These are phyloP conservation scores for Drosophila elegans DNA, from an alignment of 1,140 invertebrate species.

Conservation along the genomic window DNA sequence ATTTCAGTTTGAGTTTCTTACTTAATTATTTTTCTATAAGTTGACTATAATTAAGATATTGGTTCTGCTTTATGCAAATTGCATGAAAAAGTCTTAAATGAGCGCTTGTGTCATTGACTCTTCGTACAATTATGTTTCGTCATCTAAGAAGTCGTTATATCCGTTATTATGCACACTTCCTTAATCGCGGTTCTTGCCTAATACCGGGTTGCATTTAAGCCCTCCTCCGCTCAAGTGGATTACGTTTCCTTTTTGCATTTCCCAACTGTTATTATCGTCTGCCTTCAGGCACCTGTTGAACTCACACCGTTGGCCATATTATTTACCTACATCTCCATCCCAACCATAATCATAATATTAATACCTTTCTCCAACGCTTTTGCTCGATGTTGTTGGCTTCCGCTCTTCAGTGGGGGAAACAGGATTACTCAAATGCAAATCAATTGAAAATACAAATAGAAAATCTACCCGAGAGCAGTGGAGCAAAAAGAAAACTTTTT, in stretches of 20 bases:
- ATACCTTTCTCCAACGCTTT: conserved; percentile 17
- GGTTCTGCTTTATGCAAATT: too few relatives aligned
- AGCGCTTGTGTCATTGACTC: neutral
- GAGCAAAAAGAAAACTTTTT: conserved; percentile 17
- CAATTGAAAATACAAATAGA: conserved; percentile 57
- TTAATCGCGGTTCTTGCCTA: neutral
- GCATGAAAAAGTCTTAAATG: too few relatives aligned
- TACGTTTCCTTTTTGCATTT: conserved; percentile 21
- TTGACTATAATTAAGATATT: too few relatives aligned
- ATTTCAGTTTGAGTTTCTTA: too few relatives aligned
- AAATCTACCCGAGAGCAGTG: conserved; percentile 26
- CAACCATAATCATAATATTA: conserved; percentile 35
- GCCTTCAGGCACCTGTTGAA: conserved; percentile 33
- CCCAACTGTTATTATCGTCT: neutral
- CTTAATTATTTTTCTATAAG: too few relatives aligned
- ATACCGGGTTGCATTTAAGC: conserved; percentile 1
- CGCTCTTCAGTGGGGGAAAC: conserved; percentile 45
- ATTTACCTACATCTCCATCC: conserved; percentile 31
- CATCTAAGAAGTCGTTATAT: neutral
- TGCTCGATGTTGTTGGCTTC: conserved; percentile 37
- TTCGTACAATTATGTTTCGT: neutral
- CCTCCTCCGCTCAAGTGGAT: conserved; percentile 3
- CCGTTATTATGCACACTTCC: neutral
- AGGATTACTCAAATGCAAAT: conserved; percentile 50
- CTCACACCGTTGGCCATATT: conserved; percentile 9